Base-by-base conservation (phyloP, 2,797 vertebrate species). In the Cynodonichthys magdalenae region DNA sequence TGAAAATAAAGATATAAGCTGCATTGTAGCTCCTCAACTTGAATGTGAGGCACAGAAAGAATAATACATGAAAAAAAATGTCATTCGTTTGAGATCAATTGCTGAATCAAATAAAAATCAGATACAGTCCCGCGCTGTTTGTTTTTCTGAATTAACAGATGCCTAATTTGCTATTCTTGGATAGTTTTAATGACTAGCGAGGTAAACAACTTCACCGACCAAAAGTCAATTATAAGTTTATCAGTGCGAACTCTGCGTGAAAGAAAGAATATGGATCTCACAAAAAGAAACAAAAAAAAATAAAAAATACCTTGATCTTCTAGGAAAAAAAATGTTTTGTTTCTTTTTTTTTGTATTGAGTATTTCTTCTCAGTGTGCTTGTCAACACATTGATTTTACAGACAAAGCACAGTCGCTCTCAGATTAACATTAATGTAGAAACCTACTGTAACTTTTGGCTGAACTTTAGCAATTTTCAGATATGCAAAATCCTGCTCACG, bases 121-220 rank as follows among this genome's bases (percentile, higher is more conserved):
- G 63, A 82, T 88, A 82, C 78, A 78, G 81, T 77, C 75, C 62
- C 78, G 69, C 72, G 52, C 62, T 91, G 89, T 92, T 91, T 91
- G 87, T 90, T 89, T 24, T 91, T 83, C 75, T 20, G 88, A 89
- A 90, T 92, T 90, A 93, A 89, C 88, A 83, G 68, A 84, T 84
- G 87, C 85, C 89, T 93, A 92, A 93, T 93, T 92, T 91, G 83
- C 92, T 93, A 93, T 93, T 92, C 92, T 91, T 91, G 90, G 93
- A 87, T 86, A 81, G 82, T 91, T 93, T 92, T 94, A 93, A 93
- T 93, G 92, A 92, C 91, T 89, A 81, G 85, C 58, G 66, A 71
- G 68, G 90, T 89, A 93, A 94, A 92, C 89, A 90, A 81, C 77
- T 82, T 78, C 75, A 66, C 74, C 80, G 81, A 90, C 83, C 87